phyloP scores from a whole-genome alignment of 2,888 invertebrate genomes.

The Tetheella fluctuosa region DNA sequence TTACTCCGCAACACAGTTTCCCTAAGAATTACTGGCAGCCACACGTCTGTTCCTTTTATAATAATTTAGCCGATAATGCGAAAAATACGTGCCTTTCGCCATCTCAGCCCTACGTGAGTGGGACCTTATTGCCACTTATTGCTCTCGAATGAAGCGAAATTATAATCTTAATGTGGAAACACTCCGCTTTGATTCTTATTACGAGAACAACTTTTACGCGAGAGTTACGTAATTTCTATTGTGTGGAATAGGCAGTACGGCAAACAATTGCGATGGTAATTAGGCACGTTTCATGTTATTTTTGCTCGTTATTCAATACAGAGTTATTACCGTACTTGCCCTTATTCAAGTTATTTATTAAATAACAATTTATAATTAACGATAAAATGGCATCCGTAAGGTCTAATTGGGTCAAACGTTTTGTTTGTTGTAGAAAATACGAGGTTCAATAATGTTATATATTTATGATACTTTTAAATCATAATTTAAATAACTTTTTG shows the following conservation, averaged over 20 bases:
- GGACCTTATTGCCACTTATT: conserved; percentile 72
- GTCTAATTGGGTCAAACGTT: background rate
- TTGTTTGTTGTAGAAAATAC: background rate
- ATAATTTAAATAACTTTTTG: too few species aligned
- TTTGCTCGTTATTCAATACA: conserved; percentile 28
- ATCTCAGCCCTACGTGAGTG: conserved; percentile 69
- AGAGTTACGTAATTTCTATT: conserved; percentile 32
- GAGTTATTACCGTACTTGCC: conserved; percentile 22
- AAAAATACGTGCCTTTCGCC: conserved; percentile 79
- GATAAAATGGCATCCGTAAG: background rate
- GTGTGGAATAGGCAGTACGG: conserved; percentile 32
- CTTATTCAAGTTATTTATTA: conserved; percentile 18
- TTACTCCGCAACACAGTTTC: conserved; percentile 53
- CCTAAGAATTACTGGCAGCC: conserved; percentile 60
- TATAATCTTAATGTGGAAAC: conserved; percentile 62
- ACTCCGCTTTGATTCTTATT: conserved; percentile 47
- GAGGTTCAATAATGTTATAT: background rate
- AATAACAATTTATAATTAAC: conserved; percentile 13
- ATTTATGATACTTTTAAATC: background rate
- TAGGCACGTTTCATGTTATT: conserved; percentile 36
- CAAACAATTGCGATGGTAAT: conserved; percentile 39
- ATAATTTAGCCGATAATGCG: conserved; percentile 81
- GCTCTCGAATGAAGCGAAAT: conserved; percentile 71
- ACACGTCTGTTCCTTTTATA: conserved; percentile 77
- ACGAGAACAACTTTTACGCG: conserved; percentile 38